Evolutionary conservation across 2,888 invertebrate genomes (phyloP), one percentile per base, ranked within the genome.

Genomic region (Oligia strigilis): DNA sequence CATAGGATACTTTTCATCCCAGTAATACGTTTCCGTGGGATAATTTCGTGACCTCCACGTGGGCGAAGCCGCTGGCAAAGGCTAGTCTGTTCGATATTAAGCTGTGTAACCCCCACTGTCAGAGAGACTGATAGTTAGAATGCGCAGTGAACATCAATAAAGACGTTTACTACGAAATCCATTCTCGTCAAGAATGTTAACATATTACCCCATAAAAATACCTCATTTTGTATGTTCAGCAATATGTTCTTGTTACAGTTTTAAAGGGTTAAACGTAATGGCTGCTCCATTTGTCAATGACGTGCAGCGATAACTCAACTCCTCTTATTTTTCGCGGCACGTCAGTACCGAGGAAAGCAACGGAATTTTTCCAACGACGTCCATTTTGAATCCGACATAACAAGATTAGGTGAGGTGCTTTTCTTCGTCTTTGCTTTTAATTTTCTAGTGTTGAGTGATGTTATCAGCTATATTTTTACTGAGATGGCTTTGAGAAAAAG

Each of bases 361-460:
- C 14, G 13, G 74, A 62, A 73, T 83, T 74, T 75, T 79, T 75
- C 52, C 60, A 11, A 29, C 46, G 29, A 82, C 84, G 46, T 77
- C 71, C 84, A 87, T 77, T 75, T 74, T 77, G 72, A 80, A 83
- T 87, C 84, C 75, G 87, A 80, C 80, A 60, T 85, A 84, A 87
- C 72, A 83, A 58, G 87, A 87, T 87, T 80, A 78, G 72, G 69
- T n/a, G 72, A 17, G n/a, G 23, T 49, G 66, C 62, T 62, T 80
- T 80, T 58, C 76, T 71, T 80, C 52, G 80, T 69, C 60, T 87
- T 66, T 46, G 40, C 69, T 67, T 79, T 87, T 83, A 40, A 77
- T 79, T 72, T 86, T 76, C 46, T 72, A 23, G 65, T 29, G 62
- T 64, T 64, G 29, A 62, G 36, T 64, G 64, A 49, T 67, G 49